These are phyloP conservation scores for Empidonax traillii DNA, from an alignment of 2,113 vertebrate genomes.

Conservation along the genomic window DNA sequence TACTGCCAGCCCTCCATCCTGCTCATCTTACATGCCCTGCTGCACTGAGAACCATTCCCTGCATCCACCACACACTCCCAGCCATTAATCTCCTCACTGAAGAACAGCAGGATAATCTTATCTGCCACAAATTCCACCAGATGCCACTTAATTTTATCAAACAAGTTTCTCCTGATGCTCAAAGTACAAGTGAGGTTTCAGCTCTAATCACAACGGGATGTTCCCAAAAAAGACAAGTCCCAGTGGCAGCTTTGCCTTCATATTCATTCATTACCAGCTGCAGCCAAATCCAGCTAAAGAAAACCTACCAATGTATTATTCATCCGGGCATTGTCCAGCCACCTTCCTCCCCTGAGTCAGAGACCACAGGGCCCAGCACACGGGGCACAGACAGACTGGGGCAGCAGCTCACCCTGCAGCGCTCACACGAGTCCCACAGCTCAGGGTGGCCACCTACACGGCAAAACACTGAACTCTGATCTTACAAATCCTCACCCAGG, in stretches of 20 bases:
- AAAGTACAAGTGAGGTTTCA: neutral
- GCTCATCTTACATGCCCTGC: neutral
- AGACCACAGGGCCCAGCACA: neutral
- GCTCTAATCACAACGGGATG: accelerated
- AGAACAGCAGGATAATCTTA: neutral
- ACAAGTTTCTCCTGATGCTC: neutral
- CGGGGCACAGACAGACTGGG: neutral
- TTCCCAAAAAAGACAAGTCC: neutral
- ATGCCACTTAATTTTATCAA: neutral
- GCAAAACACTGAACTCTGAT: neutral
- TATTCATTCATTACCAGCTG: neutral
- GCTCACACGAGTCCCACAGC: neutral
- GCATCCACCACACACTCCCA: neutral
- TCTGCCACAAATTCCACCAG: neutral
- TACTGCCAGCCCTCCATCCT: neutral
- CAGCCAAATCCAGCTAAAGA: neutral
- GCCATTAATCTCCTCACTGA: neutral
- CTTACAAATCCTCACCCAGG: neutral
- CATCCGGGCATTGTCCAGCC: neutral
- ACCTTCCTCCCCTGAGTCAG: neutral
- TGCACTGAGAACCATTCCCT: too few species aligned
- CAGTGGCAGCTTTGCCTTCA: neutral
- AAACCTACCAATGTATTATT: neutral
- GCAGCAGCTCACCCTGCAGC: neutral
- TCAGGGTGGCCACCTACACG: neutral